Evolutionary conservation across 2,888 invertebrate genomes (phyloP), one percentile per base, ranked within the genome.

Genomic region (Xestia xanthographa): DNA sequence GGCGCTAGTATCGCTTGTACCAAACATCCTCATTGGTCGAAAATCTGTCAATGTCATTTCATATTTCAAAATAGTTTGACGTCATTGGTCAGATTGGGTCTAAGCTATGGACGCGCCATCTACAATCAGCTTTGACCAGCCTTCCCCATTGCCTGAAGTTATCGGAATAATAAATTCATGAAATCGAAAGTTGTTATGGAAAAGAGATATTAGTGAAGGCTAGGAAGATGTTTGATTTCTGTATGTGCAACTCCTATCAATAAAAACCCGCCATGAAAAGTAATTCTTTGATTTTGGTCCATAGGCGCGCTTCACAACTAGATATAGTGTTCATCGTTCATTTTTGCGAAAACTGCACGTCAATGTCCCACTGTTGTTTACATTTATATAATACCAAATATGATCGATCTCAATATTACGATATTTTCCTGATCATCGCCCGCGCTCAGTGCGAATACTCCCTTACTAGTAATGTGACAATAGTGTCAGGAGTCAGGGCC

Each of bases 251-350:
- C 43, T 14, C 56, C 53, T 34, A 41, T 70, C 48, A 83, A 70
- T 56, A 38, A 53, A 65, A 72, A 65, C 48, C 38, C 56, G 77
- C 60, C 8, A 48, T 56, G n/a, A 62, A 34, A 76, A 53, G 38
- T 77, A 66, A 38, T 29, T 71, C 4, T 72, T 68, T 77, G 50
- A 77, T 79, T 75, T 86, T 76, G 79, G 79, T 83, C 72, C 75
- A 76, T 74, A 70, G 66, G 75, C 22, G 29, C 22, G 3, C 14
- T 53, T 71, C 9, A 60, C 14, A 41, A 34, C 26, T 43, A 26
- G 14, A 4, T 14, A 56, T 26, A 29, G 34, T 34, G 41, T 60
- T 62, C 63, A 2, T 45, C 5, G 45, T n/a, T n/a, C n/a, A 58
- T 58, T 29, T 60, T 60, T 56, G n/a, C n/a, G 11, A n/a, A n/a